phyloP scores from a whole-genome alignment of 2,888 invertebrate species.

The Deilephila elpenor region DNA sequence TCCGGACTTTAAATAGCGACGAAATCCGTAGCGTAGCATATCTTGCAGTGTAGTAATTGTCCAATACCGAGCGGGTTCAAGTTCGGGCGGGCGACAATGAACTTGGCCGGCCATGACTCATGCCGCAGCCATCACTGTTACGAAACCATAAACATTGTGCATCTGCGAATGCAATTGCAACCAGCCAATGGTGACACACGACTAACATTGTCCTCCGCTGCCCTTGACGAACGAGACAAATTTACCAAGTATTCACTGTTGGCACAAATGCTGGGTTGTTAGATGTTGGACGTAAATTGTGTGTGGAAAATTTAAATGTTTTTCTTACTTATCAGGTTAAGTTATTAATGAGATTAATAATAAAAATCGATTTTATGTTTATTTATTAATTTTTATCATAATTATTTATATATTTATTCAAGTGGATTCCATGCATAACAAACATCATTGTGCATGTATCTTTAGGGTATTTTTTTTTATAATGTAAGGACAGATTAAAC shows the following conservation, averaged over 20 bases:
- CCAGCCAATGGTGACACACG: slow-evolving; percentile 48
- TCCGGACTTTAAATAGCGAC: slow-evolving; percentile 32
- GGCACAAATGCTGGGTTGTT: slow-evolving; percentile 4
- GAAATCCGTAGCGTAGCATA: slow-evolving; percentile 50
- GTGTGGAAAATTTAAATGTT: background rate
- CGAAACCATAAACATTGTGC: slow-evolving; percentile 79
- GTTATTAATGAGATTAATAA: no score
- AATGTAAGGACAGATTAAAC: no score
- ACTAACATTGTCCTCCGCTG: slow-evolving; percentile 53
- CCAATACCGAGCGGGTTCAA: slow-evolving; percentile 73
- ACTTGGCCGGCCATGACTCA: slow-evolving; percentile 83
- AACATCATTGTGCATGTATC: no score
- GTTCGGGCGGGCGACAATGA: slow-evolving; percentile 82
- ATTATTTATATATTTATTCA: no score
- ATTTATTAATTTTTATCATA: no score
- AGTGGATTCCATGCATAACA: no score
- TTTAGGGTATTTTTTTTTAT: no score
- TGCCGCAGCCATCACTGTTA: slow-evolving; percentile 73
- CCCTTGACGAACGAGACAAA: slow-evolving; percentile 41
- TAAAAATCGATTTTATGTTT: no score
- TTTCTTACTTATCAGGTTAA: no score
- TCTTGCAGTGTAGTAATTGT: slow-evolving; percentile 55
- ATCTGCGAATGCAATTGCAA: slow-evolving; percentile 65
- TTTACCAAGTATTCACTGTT: slow-evolving; percentile 4
- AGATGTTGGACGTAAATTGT: background rate